Evolutionary conservation across 2,888 invertebrate genomes (phyloP).

Genomic region (Dromius quadrimaculatus): DNA sequence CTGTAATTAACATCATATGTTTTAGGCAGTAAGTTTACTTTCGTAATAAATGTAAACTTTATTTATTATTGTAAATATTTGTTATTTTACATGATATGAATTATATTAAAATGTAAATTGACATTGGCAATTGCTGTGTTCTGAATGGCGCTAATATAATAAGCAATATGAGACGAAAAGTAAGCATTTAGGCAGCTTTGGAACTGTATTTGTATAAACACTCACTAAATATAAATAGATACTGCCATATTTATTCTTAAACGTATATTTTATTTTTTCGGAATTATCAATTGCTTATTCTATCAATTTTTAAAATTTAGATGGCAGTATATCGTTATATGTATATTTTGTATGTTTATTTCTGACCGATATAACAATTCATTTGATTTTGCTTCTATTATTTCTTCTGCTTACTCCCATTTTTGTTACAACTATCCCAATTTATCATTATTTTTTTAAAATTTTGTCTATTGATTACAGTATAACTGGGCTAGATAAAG

Average conservation of each 20-base stretch:
- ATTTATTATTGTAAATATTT: conserved; percentile 40
- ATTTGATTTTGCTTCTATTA: conserved; percentile 5
- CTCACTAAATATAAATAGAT: conserved; percentile 36
- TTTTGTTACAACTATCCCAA: conserved; percentile 14
- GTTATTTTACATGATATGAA: conserved; percentile 39
- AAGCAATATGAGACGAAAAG: conserved; percentile 34
- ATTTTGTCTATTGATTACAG: too few species aligned
- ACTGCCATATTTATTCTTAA: conserved; percentile 31
- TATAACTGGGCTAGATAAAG: too few species aligned
- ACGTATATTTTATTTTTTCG: conserved; percentile 10
- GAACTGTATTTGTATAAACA: conserved; percentile 34
- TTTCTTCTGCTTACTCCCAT: conserved; percentile 9
- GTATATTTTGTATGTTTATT: conserved; percentile 32
- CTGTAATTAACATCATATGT: conserved; percentile 34
- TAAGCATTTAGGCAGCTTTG: conserved; percentile 32
- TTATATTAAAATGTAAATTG: conserved; percentile 38
- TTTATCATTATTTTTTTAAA: conserved; percentile 29
- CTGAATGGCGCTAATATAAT: conserved; percentile 34
- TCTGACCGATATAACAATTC: conserved; percentile 24
- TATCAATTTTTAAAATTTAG: conserved; percentile 25
- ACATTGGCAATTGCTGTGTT: conserved; percentile 35
- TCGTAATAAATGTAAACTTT: conserved; percentile 34
- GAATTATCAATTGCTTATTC: conserved; percentile 18
- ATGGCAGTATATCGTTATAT: conserved; percentile 27
- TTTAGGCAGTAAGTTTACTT: conserved; percentile 28